Conservation (phyloP, 2,888 invertebrate genomes). For the Bembecia ichneumoniformis region DNA sequence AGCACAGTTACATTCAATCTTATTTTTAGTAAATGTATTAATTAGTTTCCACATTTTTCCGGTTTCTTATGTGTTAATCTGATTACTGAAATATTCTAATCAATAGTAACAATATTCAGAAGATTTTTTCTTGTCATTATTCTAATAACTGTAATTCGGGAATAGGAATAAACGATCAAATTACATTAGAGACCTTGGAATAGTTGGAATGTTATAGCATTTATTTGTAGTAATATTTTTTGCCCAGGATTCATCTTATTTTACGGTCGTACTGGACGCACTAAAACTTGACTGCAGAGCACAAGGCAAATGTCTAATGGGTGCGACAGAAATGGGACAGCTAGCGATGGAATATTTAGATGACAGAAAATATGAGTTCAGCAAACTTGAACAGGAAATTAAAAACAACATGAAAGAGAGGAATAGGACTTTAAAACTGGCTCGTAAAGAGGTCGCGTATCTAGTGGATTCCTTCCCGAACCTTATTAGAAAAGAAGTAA, state of each 20-base stretch:
- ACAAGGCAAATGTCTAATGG: constrained; percentile 75
- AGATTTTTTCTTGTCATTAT: too few species aligned
- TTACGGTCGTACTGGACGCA: constrained; percentile 73
- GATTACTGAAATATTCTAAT: too few species aligned
- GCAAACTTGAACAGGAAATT: constrained; percentile 70
- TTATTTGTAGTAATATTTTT: not conserved
- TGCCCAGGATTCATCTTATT: constrained; percentile 75
- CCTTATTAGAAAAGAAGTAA: constrained; percentile 59
- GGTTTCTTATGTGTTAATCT: too few species aligned
- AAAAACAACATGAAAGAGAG: constrained; percentile 76
- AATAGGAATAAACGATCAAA: too few species aligned
- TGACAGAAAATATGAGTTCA: constrained; percentile 74
- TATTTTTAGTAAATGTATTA: too few species aligned
- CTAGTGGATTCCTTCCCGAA: constrained; percentile 57
- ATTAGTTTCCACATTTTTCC: too few species aligned
- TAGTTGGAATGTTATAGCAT: too few species aligned
- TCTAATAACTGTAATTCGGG: too few species aligned
- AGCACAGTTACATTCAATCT: too few species aligned
- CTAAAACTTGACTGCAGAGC: constrained; percentile 71
- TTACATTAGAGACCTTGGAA: too few species aligned
- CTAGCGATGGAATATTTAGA: constrained; percentile 77
- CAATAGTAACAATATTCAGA: too few species aligned
- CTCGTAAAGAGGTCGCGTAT: constrained; percentile 56
- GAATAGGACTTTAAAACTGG: constrained; percentile 66
- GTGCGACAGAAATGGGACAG: constrained; percentile 77